Conservation (phyloP, 2,888 invertebrate genomes). For the Deilephila elpenor region DNA sequence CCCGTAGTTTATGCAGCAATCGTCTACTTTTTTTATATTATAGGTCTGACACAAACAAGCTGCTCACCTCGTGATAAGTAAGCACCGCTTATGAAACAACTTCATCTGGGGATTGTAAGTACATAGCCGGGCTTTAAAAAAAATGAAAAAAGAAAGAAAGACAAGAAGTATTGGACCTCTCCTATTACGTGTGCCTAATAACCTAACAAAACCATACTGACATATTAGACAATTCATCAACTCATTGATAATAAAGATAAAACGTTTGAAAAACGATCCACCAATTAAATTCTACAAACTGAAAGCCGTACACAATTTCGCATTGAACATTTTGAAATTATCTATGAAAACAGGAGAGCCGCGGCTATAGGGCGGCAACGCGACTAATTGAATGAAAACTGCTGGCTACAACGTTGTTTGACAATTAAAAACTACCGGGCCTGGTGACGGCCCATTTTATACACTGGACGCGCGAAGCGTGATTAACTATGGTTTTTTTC, state of each 20-base stretch:
- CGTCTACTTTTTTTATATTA: too few relatives aligned
- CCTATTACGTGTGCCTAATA: too few relatives aligned
- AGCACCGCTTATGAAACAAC: too few relatives aligned
- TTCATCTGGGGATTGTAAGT: too few relatives aligned
- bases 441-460: conserved; percentile 21
- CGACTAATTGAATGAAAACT: conserved; percentile 59
- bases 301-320: conserved; percentile 6
- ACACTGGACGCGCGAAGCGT: conserved; percentile 18
- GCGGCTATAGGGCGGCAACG: conserved; percentile 28
- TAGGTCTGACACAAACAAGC: too few relatives aligned
- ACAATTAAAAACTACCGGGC: conserved; percentile 53
- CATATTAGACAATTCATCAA: background rate
- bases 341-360: conserved; percentile 27
- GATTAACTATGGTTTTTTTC: conserved; percentile 20
- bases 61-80: too few relatives aligned
- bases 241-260: background rate
- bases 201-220: background rate
- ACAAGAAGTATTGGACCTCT: too few relatives aligned
- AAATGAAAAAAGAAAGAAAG: too few relatives aligned
- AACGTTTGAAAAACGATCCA: background rate
- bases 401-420: conserved; percentile 45
- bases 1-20: too few relatives aligned
- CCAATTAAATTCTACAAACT: background rate
- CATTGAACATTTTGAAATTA: conserved; percentile 21
- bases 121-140: too few relatives aligned